phyloP scores from a whole-genome alignment of 1,140 invertebrate genomes.

The Cydia fagiglandana region DNA sequence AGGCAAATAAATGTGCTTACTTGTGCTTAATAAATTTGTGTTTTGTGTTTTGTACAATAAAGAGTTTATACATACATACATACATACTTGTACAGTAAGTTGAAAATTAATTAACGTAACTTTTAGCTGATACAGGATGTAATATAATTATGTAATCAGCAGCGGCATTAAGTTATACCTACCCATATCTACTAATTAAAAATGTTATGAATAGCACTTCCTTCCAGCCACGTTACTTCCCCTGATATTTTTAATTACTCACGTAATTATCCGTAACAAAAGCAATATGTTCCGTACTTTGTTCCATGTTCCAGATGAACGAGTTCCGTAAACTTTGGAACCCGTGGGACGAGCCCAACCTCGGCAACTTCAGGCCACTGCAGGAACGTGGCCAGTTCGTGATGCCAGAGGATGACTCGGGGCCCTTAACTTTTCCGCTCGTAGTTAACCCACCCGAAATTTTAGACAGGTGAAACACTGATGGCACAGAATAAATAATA shows the following conservation, averaged over 20 bases:
- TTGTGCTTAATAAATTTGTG: too few relatives aligned
- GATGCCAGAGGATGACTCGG: not conserved
- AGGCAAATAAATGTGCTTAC: too few relatives aligned
- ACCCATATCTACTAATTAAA: not conserved
- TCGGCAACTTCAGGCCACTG: constrained; percentile 65
- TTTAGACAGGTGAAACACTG: too few relatives aligned
- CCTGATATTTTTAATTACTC: not conserved
- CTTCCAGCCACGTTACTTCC: not conserved
- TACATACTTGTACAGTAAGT: too few relatives aligned
- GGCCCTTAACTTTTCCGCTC: not conserved
- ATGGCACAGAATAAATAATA: too few relatives aligned
- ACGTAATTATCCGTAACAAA: constrained; percentile 20
- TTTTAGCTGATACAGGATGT: too few relatives aligned
- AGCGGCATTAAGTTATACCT: too few relatives aligned
- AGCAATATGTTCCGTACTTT: not conserved
- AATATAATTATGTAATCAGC: too few relatives aligned
- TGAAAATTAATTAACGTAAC: too few relatives aligned
- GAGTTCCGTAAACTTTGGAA: constrained; percentile 73
- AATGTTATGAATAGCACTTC: not conserved
- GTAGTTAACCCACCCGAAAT: too few relatives aligned
- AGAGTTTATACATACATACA: too few relatives aligned
- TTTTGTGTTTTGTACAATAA: too few relatives aligned
- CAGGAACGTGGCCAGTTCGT: constrained; percentile 45
- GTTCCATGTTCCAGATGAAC: constrained; percentile 73
- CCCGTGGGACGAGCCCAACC: constrained; percentile 62